These are phyloP conservation scores for Synanthedon tipuliformis DNA, from an alignment of 2,888 invertebrate genomes.

Conservation along the genomic window DNA sequence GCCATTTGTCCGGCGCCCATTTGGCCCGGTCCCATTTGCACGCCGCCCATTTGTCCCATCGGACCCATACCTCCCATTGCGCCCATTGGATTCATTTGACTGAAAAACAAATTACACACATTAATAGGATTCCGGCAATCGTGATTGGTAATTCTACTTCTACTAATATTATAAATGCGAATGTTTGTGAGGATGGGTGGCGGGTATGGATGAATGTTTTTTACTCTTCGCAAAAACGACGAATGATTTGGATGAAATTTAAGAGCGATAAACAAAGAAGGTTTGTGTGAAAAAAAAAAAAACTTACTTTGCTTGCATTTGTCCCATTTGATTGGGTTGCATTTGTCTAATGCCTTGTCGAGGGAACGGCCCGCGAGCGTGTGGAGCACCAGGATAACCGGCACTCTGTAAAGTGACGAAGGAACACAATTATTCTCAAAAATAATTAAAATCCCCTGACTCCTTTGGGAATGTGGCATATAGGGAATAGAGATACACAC, in stretches of 20 bases:
- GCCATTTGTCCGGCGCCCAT: constrained; percentile 19
- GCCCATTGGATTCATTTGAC: constrained; percentile 63
- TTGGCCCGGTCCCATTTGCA: constrained; percentile 35
- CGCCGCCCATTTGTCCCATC: constrained; percentile 39
- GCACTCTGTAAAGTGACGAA: constrained; percentile 17
- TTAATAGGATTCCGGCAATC: background rate
- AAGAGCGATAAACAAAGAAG: too few species aligned
- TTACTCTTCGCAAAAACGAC: too few species aligned
- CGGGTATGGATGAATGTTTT: too few species aligned
- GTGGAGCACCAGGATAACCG: constrained; percentile 55
- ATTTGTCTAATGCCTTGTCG: constrained; percentile 56
- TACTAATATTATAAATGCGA: too few species aligned
- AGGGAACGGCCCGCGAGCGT: constrained; percentile 46
- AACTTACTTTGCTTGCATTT: constrained; percentile 56
- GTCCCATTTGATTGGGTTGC: constrained; percentile 61
- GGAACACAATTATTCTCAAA: too few species aligned
- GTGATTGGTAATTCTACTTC: too few species aligned
- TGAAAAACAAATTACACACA: constrained; percentile 13
- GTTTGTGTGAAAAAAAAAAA: too few species aligned
- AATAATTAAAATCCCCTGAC: background rate
- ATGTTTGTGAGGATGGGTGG: too few species aligned
- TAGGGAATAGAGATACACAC: constrained; percentile 20
- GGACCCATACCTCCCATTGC: constrained; percentile 58
- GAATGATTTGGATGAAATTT: too few species aligned
- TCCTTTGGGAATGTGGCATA: background rate